Evolutionary conservation across 2,113 vertebrate genomes (phyloP), one percentile per base, ranked within the genome.

Genomic region (Corythornis vintsioides): DNA sequence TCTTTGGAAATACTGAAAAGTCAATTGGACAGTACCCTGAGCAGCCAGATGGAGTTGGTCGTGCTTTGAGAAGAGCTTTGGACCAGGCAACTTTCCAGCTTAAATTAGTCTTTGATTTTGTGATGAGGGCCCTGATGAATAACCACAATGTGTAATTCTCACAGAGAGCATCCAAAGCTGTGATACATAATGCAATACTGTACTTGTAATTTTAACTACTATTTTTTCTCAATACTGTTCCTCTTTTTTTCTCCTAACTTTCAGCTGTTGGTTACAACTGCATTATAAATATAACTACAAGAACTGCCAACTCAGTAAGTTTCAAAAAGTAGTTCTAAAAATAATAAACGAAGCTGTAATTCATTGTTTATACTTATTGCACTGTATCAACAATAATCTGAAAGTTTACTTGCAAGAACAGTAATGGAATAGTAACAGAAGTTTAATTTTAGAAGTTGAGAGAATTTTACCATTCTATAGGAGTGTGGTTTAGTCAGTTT

Each of bases 191-290:
- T 73, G 79, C 50, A 40, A 0, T 77, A 73, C 40, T 83, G 11
- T 72, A 10, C 16, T 83, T 50, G 22, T 87, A 80, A 70, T 90
- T 89, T 78, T 85, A 43, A 35, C 21, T 83, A 7, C 86, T 83
- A 65, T 25, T 78, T 88, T 80, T 61, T 67, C 83, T 94, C 50
- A 85, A 35, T 89, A 84, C 21, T 71, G 33, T 80, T 78, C 18
- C 73, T 70, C 88, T 90, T 89, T 92, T 83, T 88, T 91, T 61
- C 88, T 83, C 16, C 47, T 94, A 83, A 89, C 93, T 96, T 96
- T 92, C 89, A 99, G 99, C 99, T 97, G 98, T 99, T 64, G 99
- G 99, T 93, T 99, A 99, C 97, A 99, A 99, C 97, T 99, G 99
- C 63, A 97, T 99, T 96, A 98, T 99, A 96, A 99, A 98, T 95